These are phyloP conservation scores for Clarias laeviceps DNA, from an alignment of 2,797 vertebrate genomes.

Conservation along the genomic window DNA sequence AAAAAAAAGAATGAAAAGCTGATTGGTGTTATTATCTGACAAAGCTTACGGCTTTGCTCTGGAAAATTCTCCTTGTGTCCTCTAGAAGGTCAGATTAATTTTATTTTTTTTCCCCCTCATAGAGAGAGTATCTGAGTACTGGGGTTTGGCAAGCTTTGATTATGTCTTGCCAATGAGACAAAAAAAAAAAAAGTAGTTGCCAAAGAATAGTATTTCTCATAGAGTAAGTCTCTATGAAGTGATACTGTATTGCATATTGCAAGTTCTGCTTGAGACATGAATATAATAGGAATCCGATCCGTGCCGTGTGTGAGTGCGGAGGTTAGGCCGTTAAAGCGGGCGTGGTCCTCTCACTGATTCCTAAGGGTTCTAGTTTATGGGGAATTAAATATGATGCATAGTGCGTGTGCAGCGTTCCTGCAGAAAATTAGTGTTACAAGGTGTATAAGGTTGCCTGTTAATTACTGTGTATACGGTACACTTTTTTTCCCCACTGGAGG, in stretches of 20 bases:
- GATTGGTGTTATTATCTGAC: slow-evolving; percentile 56
- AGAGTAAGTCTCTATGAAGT: slow-evolving; percentile 19
- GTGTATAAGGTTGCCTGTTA: background rate
- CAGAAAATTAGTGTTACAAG: background rate
- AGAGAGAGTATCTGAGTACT: slow-evolving; percentile 61
- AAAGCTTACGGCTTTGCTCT: slow-evolving; percentile 30
- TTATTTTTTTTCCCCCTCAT: slow-evolving; percentile 65
- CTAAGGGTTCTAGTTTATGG: background rate
- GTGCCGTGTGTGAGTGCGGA: slow-evolving; percentile 44
- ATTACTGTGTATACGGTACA: background rate
- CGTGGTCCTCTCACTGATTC: background rate
- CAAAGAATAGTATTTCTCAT: slow-evolving; percentile 62
- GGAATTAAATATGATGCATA: background rate
- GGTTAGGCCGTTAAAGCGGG: slow-evolving; percentile 47
- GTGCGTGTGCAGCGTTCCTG: background rate
- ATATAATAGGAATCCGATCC: slow-evolving; percentile 44
- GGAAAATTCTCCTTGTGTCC: slow-evolving; percentile 49
- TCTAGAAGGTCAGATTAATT: slow-evolving; percentile 73
- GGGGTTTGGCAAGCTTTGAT: slow-evolving; percentile 66
- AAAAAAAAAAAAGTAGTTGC: slow-evolving; percentile 38
- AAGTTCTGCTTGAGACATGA: slow-evolving; percentile 44
- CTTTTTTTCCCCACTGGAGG: background rate
- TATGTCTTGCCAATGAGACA: slow-evolving; percentile 57
- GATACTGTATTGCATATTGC: slow-evolving; percentile 57
- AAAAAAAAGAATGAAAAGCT: slow-evolving; percentile 41